Conservation (phyloP, 2,113 vertebrate genomes). For the Atherinomorus stipes region DNA sequence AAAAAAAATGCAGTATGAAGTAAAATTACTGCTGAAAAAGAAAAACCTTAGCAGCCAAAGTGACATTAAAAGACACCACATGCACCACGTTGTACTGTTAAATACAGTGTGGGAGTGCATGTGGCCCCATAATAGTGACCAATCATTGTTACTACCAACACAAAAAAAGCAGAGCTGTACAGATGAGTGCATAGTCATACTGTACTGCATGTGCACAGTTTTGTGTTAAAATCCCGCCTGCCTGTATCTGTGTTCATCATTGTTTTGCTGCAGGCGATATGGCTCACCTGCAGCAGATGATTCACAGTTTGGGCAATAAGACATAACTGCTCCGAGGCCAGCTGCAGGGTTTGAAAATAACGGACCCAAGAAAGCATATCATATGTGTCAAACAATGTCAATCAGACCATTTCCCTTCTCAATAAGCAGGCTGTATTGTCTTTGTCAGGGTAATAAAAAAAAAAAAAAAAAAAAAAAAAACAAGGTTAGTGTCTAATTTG, state of each 20-base stretch:
- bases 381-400: slow-evolving; percentile 10
- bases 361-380: not conserved
- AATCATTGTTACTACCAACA: slow-evolving; percentile 39
- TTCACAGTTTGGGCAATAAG: slow-evolving; percentile 30
- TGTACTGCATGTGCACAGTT: not conserved
- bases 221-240: slow-evolving; percentile 14
- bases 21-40: not conserved
- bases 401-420: not conserved
- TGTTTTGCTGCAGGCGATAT: slow-evolving; percentile 31
- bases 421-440: slow-evolving; percentile 8
- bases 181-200: not conserved
- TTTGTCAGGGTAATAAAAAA: slow-evolving; percentile 3
- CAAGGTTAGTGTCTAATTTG: slow-evolving; percentile 37
- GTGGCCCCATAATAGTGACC: not conserved
- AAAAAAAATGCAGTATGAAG: slow-evolving; percentile 23
- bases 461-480: not conserved
- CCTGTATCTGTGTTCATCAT: slow-evolving; percentile 9
- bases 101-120: too few relatives aligned
- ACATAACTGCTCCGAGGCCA: slow-evolving; percentile 16
- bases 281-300: slow-evolving; percentile 49
- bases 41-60: slow-evolving; percentile 17
- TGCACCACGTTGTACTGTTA: slow-evolving; percentile 18
- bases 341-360: slow-evolving; percentile 33
- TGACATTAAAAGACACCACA: slow-evolving; percentile 4
- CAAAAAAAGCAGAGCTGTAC: slow-evolving; percentile 26